Evolutionary conservation across 2,797 vertebrate genomes (phyloP).

Genomic region (Arrhamphus sclerolepis): DNA sequence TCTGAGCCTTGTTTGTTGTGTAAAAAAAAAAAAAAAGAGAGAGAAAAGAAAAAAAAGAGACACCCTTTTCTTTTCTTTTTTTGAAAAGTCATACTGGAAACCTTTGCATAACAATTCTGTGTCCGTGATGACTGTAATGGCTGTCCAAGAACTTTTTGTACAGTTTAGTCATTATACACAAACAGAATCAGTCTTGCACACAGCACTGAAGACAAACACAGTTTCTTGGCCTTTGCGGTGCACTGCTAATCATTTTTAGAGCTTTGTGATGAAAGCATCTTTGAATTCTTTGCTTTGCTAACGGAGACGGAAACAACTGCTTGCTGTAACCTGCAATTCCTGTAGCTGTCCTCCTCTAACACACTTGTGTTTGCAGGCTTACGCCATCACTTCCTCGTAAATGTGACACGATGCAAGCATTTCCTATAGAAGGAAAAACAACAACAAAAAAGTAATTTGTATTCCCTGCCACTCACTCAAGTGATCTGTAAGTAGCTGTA

Average conservation of each 20-base stretch:
- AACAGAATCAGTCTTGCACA: conserved; percentile 51
- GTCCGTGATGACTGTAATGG: conserved; percentile 80
- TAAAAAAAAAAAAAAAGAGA: conserved; percentile 39
- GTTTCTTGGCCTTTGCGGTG: no score
- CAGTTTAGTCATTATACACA: conserved; percentile 49
- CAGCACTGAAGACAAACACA: conserved; percentile 65
- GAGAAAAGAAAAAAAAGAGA: neutral
- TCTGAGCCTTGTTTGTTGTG: conserved; percentile 67
- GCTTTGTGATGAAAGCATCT: conserved; percentile 39
- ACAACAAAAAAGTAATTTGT: no score
- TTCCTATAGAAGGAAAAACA: conserved; percentile 21
- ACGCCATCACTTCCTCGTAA: conserved; percentile 53
- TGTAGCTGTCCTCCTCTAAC: conserved; percentile 71
- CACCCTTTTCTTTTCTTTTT: conserved; percentile 5
- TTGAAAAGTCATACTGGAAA: conserved; percentile 51
- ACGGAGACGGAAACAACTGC: conserved; percentile 46
- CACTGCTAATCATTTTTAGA: conserved; percentile 49
- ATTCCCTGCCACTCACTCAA: conserved; percentile 57
- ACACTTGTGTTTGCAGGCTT: conserved; percentile 64
- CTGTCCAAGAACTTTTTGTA: conserved; percentile 64
- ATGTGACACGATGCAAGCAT: conserved; percentile 48
- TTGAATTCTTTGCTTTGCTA: conserved; percentile 37
- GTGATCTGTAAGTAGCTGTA: conserved; percentile 74
- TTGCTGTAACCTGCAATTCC: conserved; percentile 54
- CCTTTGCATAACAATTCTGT: conserved; percentile 68